Base-by-base conservation (phyloP, 2,888 invertebrate genomes). In the Nymphalis urticae region DNA sequence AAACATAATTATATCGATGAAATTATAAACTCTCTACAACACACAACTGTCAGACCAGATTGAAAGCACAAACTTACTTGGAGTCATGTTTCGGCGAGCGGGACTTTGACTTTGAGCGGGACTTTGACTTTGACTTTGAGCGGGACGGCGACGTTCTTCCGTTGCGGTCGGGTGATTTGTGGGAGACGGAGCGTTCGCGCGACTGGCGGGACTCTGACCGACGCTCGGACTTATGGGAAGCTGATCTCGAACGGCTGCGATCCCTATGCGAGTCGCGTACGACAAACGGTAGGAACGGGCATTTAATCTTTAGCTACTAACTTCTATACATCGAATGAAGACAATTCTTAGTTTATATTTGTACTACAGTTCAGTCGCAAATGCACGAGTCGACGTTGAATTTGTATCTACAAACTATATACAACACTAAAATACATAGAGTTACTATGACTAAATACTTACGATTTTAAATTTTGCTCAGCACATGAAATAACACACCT, bases 401-500 rank as follows among this genome's bases (percentile, higher is more conserved):
- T 60, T 53, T 60, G 59, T 53, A 42, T 51, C 32, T 32, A 17
- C 16, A 54, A 19, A n/a, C 66, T 66, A 62, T 50, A 9, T 27
- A 62, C 58, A 21, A 59, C 62, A 67, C 62, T 56, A 56, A 56
- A 58, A n/a, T 60, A 66, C 47, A 21, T 67, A 42, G 19, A 58
- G n/a, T 50, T 54, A 66, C 48, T 64, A 64, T 60, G 13, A 50
- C 64, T 73, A 82, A 48, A 71, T 91, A 91, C 92, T 92, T 86
- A 92, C 92, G 81, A 83, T 80, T 85, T 84, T 75, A 92, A 84
- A 85, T 88, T 90, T 89, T 90, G 91, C 80, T 92, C 92, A 84
- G 91, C 91, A 84, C 91, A 92, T 87, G 90, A 81, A 79, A 89
- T 82, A 79, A 91, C 87, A 83, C 84, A 91, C 91, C 92, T 92